A percentile compares a stretch with the other conserved stretches of the same genome.
These are phyloP conservation scores for Borostomias antarcticus DNA, from an alignment of 2,797 vertebrate genomes.

Conservation along the genomic window DNA sequence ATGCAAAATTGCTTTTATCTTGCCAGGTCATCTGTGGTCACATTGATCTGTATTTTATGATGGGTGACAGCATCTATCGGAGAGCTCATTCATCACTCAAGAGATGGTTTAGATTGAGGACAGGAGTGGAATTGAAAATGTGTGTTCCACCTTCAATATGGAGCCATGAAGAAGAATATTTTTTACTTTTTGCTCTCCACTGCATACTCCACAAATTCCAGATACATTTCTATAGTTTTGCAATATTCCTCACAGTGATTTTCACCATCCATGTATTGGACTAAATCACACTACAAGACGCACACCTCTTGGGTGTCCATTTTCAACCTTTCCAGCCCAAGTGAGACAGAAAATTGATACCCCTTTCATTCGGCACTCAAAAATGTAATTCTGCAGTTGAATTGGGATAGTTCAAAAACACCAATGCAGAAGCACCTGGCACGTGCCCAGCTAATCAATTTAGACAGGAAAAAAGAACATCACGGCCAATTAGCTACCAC, in stretches of 20 bases:
- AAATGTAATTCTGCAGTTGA: constrained; percentile 21
- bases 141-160: not conserved
- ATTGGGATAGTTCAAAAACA: constrained; percentile 11
- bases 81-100: not conserved
- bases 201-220: not conserved
- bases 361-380: constrained; percentile 31
- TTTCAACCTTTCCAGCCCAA: constrained; percentile 22
- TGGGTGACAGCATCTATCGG: constrained; percentile 7
- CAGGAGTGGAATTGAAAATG: constrained; percentile 18
- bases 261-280: no score
- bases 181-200: constrained; percentile 7
- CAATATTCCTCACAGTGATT: constrained; percentile 9
- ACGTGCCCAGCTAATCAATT: constrained; percentile 60
- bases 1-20: constrained; percentile 1
- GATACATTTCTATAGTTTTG: not conserved
- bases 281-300: no score
- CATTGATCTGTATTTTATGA: constrained; percentile 23
- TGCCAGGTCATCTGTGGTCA: not conserved
- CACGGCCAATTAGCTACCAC: constrained; percentile 66
- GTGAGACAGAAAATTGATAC: constrained; percentile 30
- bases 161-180: not conserved
- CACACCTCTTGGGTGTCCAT: constrained; percentile 12
- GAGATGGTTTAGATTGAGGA: not conserved
- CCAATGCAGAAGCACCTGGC: constrained; percentile 37
- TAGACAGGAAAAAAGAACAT: constrained; percentile 54